Percentiles rank a stretch among this genome's conserved stretches.
phyloP scores from a whole-genome alignment of 2,888 invertebrate genomes.

The Tryphoninae sp. region DNA sequence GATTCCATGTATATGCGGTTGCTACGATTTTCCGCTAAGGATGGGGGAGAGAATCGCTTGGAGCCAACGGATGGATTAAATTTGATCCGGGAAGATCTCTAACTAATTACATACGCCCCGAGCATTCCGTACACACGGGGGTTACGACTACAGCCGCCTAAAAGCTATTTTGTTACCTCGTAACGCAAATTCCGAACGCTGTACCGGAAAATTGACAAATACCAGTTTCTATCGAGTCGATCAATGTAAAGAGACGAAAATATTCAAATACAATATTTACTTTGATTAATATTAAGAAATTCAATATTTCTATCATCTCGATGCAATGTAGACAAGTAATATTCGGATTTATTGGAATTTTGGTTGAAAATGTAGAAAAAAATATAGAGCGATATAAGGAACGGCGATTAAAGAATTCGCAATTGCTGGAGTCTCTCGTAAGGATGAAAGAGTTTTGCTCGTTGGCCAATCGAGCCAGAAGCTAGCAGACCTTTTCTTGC shows the following conservation, averaged over 20 bases:
- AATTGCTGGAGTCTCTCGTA: slow-evolving; percentile 4
- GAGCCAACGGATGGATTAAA: slow-evolving; percentile 44
- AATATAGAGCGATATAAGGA: not conserved
- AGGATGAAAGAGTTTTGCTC: not conserved
- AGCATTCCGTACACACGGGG: not conserved
- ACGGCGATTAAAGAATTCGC: not conserved
- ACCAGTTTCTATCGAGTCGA: not conserved
- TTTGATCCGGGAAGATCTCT: slow-evolving; percentile 47
- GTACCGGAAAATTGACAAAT: not conserved
- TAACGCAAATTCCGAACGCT: slow-evolving; percentile 7
- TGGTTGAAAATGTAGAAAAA: not conserved
- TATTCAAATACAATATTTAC: not conserved
- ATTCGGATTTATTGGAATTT: not conserved
- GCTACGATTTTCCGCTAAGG: not conserved
- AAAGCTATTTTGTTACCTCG: slow-evolving; percentile 10
- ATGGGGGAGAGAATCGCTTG: not conserved
- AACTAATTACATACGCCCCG: slow-evolving; percentile 35
- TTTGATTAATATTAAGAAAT: no score
- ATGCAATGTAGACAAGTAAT: not conserved
- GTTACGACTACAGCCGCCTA: not conserved
- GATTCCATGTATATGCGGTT: slow-evolving; percentile 7
- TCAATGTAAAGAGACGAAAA: not conserved
- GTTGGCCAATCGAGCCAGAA: slow-evolving; percentile 4
- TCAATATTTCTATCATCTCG: not conserved
- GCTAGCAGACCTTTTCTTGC: not conserved